Base-by-base conservation (phyloP, 2,797 vertebrate genomes). In the Danio tinwini region DNA sequence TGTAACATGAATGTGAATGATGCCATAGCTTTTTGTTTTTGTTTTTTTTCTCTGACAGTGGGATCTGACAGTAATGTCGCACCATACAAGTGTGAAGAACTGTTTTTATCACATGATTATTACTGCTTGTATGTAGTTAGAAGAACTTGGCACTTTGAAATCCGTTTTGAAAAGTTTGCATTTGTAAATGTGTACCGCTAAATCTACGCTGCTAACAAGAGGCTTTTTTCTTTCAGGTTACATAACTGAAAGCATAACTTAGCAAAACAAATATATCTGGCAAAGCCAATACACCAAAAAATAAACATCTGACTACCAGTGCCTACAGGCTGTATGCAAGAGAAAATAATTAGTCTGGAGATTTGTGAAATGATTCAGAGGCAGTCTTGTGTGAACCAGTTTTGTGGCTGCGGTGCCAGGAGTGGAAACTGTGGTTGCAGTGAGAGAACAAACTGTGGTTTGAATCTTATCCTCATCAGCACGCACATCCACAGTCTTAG, bases 301-400 rank as follows among this genome's bases (percentile, higher is more conserved):
- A 83, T 47, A 81, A 68, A 73, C 61, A 49, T 67, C 14, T 65
- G 21, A 17, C 50, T 61, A 6, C 10, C 5, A 5, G 5, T 14
- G 21, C 47, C 13, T 52, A 37, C 2, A 37, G 19, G 37, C 16
- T 70, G 49, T 70, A 17, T 16, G 5, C 42, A 47, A 21, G 16
- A 44, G 6, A 68, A 59, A 76, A 63, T 13, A 4, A n/a, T 45
- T 16, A 29, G 49, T 61, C 55, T 52, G 17, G 7, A 7, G 29
- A 62, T 12, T 45, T 21, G 55, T 39, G 21, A 65, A 68, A 21
- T 82, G 64, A 47, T 62, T 73, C 42, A 62, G 29, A 67, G 10
- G 19, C 11, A 61, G 69, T 11, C 83, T 65, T 84, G 85, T 80
- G 21, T 62, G 21, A 82, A 70, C 82, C 16, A 81, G 83, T 82